Conservation (phyloP, 2,797 vertebrate genomes). For the Cirrhinus molitorella region DNA sequence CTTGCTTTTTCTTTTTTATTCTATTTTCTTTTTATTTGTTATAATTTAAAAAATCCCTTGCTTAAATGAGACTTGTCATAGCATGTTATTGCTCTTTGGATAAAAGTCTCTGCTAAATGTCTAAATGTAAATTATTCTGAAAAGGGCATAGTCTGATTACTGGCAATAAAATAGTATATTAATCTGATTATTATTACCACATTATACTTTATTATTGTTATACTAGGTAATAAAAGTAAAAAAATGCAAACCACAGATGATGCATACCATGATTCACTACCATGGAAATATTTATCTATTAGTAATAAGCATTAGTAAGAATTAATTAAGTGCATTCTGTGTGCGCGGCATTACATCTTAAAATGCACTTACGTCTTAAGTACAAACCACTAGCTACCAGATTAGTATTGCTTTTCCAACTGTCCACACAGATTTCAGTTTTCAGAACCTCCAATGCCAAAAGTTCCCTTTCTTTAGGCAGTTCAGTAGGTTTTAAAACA, state of each 20-base stretch:
- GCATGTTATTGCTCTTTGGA: no score
- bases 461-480: not conserved
- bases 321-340: not conserved
- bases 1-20: no score
- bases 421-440: not conserved
- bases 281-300: not conserved
- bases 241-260: not conserved
- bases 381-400: not conserved
- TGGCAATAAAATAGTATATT: not conserved
- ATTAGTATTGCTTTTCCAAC: no score
- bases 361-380: not conserved
- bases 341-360: no score
- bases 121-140: not conserved
- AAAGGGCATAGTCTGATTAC: not conserved
- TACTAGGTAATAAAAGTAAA: not conserved
- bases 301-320: not conserved
- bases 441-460: not conserved
- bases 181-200: no score
- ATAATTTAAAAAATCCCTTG: no score
- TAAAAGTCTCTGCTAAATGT: no score
- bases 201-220: no score
- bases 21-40: no score
- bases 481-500: not conserved
- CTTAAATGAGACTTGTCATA: no score
- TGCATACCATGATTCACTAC: not conserved